phyloP scores from a whole-genome alignment of 2,113 vertebrate species.

The Oncorhynchus kisutch region DNA sequence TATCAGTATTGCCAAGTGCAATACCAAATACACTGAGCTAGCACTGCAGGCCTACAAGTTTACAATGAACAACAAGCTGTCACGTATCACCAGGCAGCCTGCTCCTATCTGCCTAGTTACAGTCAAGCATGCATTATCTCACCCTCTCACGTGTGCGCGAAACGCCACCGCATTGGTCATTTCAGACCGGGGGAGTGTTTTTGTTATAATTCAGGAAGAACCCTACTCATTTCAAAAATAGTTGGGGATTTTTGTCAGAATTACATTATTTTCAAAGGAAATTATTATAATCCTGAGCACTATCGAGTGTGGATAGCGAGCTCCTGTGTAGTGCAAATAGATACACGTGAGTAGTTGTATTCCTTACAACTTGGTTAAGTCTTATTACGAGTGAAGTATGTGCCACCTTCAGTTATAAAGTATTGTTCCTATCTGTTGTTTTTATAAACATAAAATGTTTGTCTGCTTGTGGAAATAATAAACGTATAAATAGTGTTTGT shows the following conservation, averaged over 20 bases:
- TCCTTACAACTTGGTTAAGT: neutral
- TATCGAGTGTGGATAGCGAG: neutral
- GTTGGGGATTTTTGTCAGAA: neutral
- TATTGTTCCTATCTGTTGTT: no score
- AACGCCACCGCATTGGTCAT: constrained; percentile 48
- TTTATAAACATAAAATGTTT: no score
- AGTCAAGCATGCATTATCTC: constrained; percentile 27
- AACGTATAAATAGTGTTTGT: no score
- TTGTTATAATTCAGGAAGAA: constrained; percentile 61
- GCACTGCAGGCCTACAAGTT: no score
- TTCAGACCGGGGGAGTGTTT: constrained; percentile 51
- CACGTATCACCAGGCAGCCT: constrained; percentile 1
- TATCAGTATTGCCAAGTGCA: no score
- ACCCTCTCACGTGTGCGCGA: constrained; percentile 52
- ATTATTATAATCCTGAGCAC: neutral
- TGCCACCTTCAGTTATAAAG: no score
- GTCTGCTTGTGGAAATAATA: no score
- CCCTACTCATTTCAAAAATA: neutral
- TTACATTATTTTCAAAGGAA: neutral
- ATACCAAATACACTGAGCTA: no score
- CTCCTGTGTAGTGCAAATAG: no score
- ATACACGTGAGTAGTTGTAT: constrained; percentile 43
- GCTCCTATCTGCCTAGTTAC: constrained; percentile 59
- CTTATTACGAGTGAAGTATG: neutral
- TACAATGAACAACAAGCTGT: no score